A percentile compares a stretch with the other conserved stretches of the same genome.
These are phyloP conservation scores for Sanderia malayensis DNA, from an alignment of 30 jellyfish, hydroid and myxozoan genomes.

Conservation along the genomic window DNA sequence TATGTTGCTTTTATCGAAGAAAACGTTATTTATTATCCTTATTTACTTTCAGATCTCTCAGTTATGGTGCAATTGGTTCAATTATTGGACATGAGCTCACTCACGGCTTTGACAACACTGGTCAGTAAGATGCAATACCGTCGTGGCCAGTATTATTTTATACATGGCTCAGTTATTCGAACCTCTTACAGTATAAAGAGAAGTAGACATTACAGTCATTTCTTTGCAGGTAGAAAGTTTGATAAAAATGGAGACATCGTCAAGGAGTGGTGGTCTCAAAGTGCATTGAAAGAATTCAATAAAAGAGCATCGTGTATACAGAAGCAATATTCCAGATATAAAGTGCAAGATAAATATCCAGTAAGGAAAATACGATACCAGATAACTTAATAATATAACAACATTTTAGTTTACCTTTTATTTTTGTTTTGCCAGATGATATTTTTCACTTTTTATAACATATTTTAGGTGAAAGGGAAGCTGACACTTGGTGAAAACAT, in stretches of 20 bases:
- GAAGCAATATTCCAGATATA: slow-evolving; percentile 76
- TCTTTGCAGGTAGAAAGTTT: slow-evolving; percentile 81
- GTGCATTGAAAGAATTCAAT: slow-evolving; percentile 70
- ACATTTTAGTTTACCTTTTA: too few species aligned
- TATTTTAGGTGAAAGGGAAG: slow-evolving; percentile 78
- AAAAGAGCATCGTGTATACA: slow-evolving; percentile 72
- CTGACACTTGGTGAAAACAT: slow-evolving; percentile 95
- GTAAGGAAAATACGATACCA: too few species aligned
- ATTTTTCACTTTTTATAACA: too few species aligned
- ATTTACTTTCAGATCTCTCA: slow-evolving; percentile 84
- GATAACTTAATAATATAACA: too few species aligned
- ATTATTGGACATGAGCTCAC: slow-evolving; percentile 98
- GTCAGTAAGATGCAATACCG: too few species aligned
- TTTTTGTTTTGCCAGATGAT: too few species aligned
- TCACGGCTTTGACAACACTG: slow-evolving; percentile 98
- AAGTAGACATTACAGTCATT: too few species aligned
- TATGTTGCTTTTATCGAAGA: too few species aligned
- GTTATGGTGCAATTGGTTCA: slow-evolving; percentile 99
- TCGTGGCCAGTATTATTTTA: too few species aligned
- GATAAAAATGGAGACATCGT: slow-evolving; percentile 97
- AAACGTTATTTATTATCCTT: too few species aligned
- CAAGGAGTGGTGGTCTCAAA: slow-evolving; percentile 92
- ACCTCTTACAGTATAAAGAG: too few species aligned
- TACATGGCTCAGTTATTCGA: too few species aligned
- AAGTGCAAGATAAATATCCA: slow-evolving; percentile 84